Conservation (phyloP, 2,113 vertebrate genomes). For the Azemiops feae region DNA sequence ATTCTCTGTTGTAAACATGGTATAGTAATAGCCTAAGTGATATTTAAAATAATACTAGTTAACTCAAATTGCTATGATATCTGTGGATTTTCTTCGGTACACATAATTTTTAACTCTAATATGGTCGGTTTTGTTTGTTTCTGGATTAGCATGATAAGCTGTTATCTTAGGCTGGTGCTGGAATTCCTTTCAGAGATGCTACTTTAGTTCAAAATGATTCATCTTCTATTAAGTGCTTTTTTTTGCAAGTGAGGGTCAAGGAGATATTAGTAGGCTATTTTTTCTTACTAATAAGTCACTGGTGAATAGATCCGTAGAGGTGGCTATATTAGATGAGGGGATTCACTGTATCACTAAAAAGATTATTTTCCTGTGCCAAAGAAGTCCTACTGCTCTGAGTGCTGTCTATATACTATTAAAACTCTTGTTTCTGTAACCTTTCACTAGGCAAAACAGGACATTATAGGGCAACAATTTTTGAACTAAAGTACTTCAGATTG, state of each 20-base stretch:
- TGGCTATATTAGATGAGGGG: rapidly evolving
- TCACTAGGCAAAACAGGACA: background rate
- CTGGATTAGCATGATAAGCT: background rate
- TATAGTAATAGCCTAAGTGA: background rate
- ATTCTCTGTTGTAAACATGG: background rate
- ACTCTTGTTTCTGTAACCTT: background rate
- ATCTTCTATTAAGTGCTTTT: background rate
- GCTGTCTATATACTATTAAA: background rate
- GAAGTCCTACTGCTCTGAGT: background rate
- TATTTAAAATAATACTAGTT: background rate
- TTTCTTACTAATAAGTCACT: background rate
- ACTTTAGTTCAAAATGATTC: background rate
- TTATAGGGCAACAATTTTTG: background rate
- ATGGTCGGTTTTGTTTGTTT: background rate
- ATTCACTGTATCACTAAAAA: background rate
- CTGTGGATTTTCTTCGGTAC: background rate
- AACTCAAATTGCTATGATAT: background rate
- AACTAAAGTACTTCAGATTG: background rate
- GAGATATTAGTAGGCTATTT: background rate
- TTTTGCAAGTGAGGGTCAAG: background rate
- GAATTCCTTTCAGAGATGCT: background rate
- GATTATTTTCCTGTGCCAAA: background rate
- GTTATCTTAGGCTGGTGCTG: background rate
- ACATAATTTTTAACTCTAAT: background rate
- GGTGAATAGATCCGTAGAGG: background rate